These are phyloP conservation scores for Hycleus phaleratus DNA, from an alignment of 1,140 invertebrate species.

Conservation along the genomic window DNA sequence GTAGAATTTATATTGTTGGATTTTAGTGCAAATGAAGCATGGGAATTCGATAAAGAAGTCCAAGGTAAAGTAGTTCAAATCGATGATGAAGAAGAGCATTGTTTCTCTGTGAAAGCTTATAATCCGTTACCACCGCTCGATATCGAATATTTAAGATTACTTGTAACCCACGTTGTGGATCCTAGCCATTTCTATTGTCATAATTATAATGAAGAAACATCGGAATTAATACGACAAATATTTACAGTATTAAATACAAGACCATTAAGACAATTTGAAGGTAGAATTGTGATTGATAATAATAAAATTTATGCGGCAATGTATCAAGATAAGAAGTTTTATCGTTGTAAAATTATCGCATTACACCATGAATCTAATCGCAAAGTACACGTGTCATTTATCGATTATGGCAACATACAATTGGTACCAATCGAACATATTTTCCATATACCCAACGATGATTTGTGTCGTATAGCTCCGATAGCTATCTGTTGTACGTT, in stretches of 20 bases:
- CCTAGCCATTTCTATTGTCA: slow-evolving; percentile 57
- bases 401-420: slow-evolving; percentile 68
- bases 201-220: slow-evolving; percentile 40
- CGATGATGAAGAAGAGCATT: slow-evolving; percentile 15
- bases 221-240: slow-evolving; percentile 27
- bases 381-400: slow-evolving; percentile 51
- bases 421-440: slow-evolving; percentile 36
- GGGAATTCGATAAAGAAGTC: slow-evolving; percentile 20
- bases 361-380: slow-evolving; percentile 10
- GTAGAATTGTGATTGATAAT: neutral
- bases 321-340: slow-evolving; percentile 33
- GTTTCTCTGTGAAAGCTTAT: slow-evolving; percentile 19
- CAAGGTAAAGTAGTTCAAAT: slow-evolving; percentile 11
- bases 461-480: slow-evolving; percentile 35
- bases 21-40: slow-evolving; percentile 23
- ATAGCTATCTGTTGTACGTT: slow-evolving; percentile 67
- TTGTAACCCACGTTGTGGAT: slow-evolving; percentile 36
- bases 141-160: slow-evolving; percentile 20
- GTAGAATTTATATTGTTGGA: neutral
- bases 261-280: slow-evolving; percentile 15
- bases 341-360: slow-evolving; percentile 38
- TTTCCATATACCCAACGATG: slow-evolving; percentile 33
- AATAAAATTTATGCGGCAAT: neutral
- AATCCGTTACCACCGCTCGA: slow-evolving; percentile 21
- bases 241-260: slow-evolving; percentile 26